These are phyloP conservation scores for Atrichornis clamosus DNA, from an alignment of 2,113 vertebrate genomes.

Conservation along the genomic window DNA sequence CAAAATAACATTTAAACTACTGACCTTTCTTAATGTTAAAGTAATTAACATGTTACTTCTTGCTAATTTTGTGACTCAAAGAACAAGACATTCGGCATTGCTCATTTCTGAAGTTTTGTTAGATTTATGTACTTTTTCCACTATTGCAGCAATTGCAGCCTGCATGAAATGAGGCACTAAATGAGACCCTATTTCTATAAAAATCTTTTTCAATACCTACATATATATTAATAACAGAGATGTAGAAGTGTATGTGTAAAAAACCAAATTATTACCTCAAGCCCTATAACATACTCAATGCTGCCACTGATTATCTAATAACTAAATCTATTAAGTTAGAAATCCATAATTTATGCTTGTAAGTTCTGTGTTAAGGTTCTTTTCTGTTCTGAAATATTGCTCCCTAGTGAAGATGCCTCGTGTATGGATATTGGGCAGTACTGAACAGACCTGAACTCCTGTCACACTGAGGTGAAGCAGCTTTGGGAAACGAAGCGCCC, in stretches of 20 bases:
- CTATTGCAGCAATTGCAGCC: neutral
- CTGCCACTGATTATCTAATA: neutral
- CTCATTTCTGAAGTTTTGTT: neutral
- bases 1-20: neutral
- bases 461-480: neutral
- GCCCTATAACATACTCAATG: neutral
- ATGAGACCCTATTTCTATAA: neutral
- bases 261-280: neutral
- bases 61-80: slow-evolving; percentile 47
- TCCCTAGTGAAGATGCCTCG: neutral
- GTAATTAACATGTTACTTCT: slow-evolving; percentile 29
- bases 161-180: neutral
- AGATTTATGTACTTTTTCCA: neutral
- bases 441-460: neutral
- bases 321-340: neutral
- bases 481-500: neutral
- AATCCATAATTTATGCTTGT: neutral
- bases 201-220: neutral
- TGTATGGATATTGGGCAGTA: neutral
- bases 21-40: neutral
- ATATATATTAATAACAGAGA: neutral
- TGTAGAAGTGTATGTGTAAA: neutral
- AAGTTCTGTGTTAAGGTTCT: neutral
- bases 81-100: neutral
- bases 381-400: neutral